Evolutionary conservation across 2,113 vertebrate genomes (phyloP), one percentile per base, ranked within the genome.

Genomic region (Australoheros scitulus): DNA sequence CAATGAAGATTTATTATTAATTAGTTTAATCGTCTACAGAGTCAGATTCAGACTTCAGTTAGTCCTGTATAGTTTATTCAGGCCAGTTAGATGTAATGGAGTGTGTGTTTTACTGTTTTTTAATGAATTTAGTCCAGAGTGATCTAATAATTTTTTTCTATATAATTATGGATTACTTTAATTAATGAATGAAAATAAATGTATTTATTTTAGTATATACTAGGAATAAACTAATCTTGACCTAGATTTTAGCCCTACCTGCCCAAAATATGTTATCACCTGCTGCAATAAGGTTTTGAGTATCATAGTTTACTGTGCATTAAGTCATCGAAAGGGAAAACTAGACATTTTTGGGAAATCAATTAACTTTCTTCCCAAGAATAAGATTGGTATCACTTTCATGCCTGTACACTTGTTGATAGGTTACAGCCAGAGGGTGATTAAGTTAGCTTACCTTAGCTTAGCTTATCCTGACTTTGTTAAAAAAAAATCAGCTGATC

Each of bases 41-140:
- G 78, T 78, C 61, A 47, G 32, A 72, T 81, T 87, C 57, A 78
- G 86, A 63, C 70, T 43, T 85, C 70, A 87, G 86, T 59, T 82
- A 84, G 75, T 85, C 59, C 9, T 14, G 38, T 76, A 61, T 57
- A 84, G 81, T 86, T 77, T 74, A 55, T 87, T 61, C 76, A 72
- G 36, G 38, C 57, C 36, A 64, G 52, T 52, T 34, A 57, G 47
- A 24, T 77, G 61, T 24, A 76, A 5, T 79, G 43, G 13, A 58
- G 75, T 50, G 41, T 26, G 43, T 61, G 41, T 60, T 64, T 22
- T 43, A 36, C 38, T 29, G 18, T 20, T 63, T 29, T 57, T 6
- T 15, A 1, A 1, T 56, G 22, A 43, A 29, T 58, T 72, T 55
- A 17, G 24, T 56, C 56, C 24, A 13, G 11, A 20, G 22, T 17